Base-by-base conservation (phyloP, 2,888 invertebrate genomes). In the Cactoblastis cactorum region DNA sequence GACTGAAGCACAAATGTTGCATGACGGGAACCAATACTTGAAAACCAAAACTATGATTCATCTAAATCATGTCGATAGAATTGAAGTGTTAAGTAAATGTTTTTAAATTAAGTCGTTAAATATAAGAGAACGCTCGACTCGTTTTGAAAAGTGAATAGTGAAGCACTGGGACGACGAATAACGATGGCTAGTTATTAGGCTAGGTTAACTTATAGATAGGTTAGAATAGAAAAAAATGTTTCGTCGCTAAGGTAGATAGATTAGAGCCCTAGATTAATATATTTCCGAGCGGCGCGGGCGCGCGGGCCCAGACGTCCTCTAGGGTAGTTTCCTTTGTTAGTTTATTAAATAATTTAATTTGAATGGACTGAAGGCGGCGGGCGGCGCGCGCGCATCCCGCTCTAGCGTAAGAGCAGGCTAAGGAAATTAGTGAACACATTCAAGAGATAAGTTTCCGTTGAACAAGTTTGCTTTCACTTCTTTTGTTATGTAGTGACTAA, bases 331-430 rank as follows among this genome's bases (percentile, higher is more conserved):
- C 83, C 81, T 86, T 83, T 84, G 77, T 88, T 89, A 88, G 85
- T 89, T 87, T 88, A 86, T 84, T 84, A 80, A 81, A 84, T 86
- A 87, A 85, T 89, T 87, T 89, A 86, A 85, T 88, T 89, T 87
- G 81, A 83, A 85, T 77, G 84, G 88, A 87, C 84, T 85, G 86
- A 85, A 75, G 85, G 69, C 80, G 73, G 66, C 67, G 62, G 63
- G 70, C 67, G 59, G 66, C 69, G 72, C 76, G 64, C 71, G 57
- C 68, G 73, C 73, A 59, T 62, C 56, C 61, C 65, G 52, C 61
- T 57, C 65, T 69, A 66, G 65, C 57, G 56, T 58, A 51, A 77
- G 77, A 76, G 67, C 60, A 68, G 64, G 63, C 63, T 81, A 82
- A 80, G 73, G 73, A 69, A 71, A 73, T 69, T 86, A 84, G 83